phyloP scores from a whole-genome alignment of 2,888 invertebrate species.

The Scaptomyza polygonia region DNA sequence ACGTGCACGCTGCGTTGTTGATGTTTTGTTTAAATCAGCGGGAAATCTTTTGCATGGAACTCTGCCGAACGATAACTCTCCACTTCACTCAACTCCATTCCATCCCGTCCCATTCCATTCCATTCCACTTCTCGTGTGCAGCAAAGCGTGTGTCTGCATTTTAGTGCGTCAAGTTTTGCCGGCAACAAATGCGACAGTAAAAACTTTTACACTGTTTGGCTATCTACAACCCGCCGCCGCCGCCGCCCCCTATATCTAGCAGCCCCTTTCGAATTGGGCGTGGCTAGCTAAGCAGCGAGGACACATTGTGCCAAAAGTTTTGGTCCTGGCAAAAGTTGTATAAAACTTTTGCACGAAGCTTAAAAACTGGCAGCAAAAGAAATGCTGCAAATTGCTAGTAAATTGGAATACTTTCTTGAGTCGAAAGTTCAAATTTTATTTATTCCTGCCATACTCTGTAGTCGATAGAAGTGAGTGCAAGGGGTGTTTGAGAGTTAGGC shows the following conservation, averaged over 20 bases:
- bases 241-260: fast-evolving
- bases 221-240: background rate
- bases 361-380: conserved; percentile 45
- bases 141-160: conserved; percentile 60
- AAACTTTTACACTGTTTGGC: conserved; percentile 56
- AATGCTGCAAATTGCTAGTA: conserved; percentile 71
- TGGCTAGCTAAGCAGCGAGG: conserved; percentile 47
- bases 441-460: conserved; percentile 3
- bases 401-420: conserved; percentile 74
- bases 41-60: conserved; percentile 50
- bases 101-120: background rate
- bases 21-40: conserved; percentile 60
- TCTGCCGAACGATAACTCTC: conserved; percentile 35
- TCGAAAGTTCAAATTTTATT: conserved; percentile 39
- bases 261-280: conserved; percentile 30
- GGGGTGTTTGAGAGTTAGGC: background rate
- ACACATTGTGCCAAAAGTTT: conserved; percentile 74
- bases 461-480: background rate
- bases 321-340: conserved; percentile 40
- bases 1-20: conserved; percentile 54
- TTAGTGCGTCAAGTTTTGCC: conserved; percentile 61
- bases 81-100: background rate
- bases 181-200: conserved; percentile 76
- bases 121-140: conserved; percentile 23
- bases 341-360: conserved; percentile 53